Conservation (phyloP, 1,140 invertebrate genomes). For the Macrotrachela quadricornifera region DNA sequence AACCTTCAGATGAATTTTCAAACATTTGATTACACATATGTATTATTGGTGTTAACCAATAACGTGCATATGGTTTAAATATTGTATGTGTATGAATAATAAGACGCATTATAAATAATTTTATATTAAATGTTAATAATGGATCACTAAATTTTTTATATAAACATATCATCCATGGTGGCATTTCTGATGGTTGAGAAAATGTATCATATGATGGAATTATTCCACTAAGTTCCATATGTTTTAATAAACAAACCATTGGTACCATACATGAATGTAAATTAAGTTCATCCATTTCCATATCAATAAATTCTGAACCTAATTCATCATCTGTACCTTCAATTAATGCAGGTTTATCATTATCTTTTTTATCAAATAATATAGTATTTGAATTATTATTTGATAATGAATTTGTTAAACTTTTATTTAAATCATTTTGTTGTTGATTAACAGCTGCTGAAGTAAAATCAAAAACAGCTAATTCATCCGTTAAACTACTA, state of each 20-base stretch:
- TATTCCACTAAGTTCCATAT: constrained; percentile 20
- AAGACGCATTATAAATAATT: constrained; percentile 39
- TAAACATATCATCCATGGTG: constrained; percentile 36
- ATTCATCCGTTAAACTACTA: constrained; percentile 30
- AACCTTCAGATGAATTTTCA: constrained; percentile 15
- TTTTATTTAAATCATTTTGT: too few relatives aligned
- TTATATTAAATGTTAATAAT: constrained; percentile 32
- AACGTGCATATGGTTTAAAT: constrained; percentile 37
- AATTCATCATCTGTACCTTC: too few relatives aligned
- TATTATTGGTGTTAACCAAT: constrained; percentile 34
- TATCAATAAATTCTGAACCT: constrained; percentile 17
- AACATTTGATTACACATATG: constrained; percentile 25
- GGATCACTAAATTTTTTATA: constrained; percentile 25
- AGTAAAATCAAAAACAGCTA: constrained; percentile 23
- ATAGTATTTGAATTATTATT: too few relatives aligned
- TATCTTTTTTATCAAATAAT: too few relatives aligned
- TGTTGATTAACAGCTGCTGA: too few relatives aligned
- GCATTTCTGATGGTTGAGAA: constrained; percentile 15
- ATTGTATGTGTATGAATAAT: constrained; percentile 37
- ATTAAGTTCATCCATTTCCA: constrained; percentile 41
- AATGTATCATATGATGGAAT: constrained; percentile 15
- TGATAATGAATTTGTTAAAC: too few relatives aligned
- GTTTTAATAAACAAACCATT: constrained; percentile 22
- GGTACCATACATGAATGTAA: constrained; percentile 46
- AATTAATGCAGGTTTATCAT: too few relatives aligned